These are phyloP conservation scores for Aleiodes testaceus DNA, from an alignment of 2,888 invertebrate species.

Conservation along the genomic window DNA sequence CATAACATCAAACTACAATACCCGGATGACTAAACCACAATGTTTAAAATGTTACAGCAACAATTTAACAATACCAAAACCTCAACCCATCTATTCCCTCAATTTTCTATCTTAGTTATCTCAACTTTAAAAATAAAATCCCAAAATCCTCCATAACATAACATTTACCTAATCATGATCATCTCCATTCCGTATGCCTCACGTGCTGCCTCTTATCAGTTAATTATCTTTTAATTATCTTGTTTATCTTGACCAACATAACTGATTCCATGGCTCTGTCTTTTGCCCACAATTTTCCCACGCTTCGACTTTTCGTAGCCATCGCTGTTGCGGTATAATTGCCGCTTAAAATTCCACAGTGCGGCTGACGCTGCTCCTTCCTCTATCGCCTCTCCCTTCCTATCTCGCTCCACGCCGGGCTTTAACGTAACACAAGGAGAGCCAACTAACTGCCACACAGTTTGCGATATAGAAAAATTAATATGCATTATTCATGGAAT, in stretches of 20 bases:
- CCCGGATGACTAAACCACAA: too few species aligned
- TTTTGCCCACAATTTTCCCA: conserved; percentile 4
- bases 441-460: conserved; percentile 44
- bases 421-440: conserved; percentile 19
- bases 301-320: conserved; percentile 27
- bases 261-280: background rate
- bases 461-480: conserved; percentile 53
- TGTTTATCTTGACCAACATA: conserved; percentile 64
- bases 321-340: conserved; percentile 53
- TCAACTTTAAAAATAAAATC: too few species aligned
- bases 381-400: conserved; percentile 38
- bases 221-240: conserved; percentile 71
- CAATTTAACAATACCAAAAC: too few species aligned
- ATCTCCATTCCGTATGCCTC: conserved; percentile 53
- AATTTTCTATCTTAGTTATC: background rate
- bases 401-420: conserved; percentile 27
- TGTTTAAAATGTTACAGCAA: too few species aligned
- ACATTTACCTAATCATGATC: conserved; percentile 40
- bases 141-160: too few species aligned
- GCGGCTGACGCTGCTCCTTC: conserved; percentile 47
- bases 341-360: conserved; percentile 56
- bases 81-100: background rate
- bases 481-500: conserved; percentile 54
- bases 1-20: too few species aligned
- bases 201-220: conserved; percentile 61